Evolutionary conservation across 2,797 vertebrate genomes (phyloP), one percentile per base, ranked within the genome.

Genomic region (Scomberomorus guttatus): DNA sequence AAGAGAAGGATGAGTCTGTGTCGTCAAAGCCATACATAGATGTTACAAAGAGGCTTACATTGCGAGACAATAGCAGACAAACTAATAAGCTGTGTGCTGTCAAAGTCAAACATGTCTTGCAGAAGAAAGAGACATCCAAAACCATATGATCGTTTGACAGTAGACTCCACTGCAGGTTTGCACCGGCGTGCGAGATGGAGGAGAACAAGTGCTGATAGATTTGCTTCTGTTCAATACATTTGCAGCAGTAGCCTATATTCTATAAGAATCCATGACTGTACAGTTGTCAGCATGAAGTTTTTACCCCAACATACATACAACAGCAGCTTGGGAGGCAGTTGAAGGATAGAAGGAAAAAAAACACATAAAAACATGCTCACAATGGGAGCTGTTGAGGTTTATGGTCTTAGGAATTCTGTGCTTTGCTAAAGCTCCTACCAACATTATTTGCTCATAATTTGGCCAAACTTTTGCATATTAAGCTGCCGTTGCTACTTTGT

Each of bases 391-490:
- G 73, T 37, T 39, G 3, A n/a, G 27, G 63, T 82, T 89, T 55
- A 61, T 29, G 50, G 17, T 61, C 32, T 66, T 50, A 82, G 76
- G 67, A 81, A 74, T 86, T 77, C 67, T 25, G n/a, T 34, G 69
- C 39, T 78, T 78, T 82, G n/a, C 63, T 80, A 27, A 82, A 80
- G 66, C 61, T 68, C 67, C 54, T 44, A 54, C 37, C 20, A 54
- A 48, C 22, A 42, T 68, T 27, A 76, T 74, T 70, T 5, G 3
- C 34, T 69, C 44, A 68, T 42, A 74, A 62, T 74, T 79, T 58
- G 42, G 57, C 62, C 64, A 63, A 72, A 24, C 32, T 61, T 59
- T 77, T 65, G 55, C 50, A 14, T 37, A 71, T 78, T 69, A 61
- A 71, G 62, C 29, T 7, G 60, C 46, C 27, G 62, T 59, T 60